Base-by-base conservation (phyloP, 2,113 vertebrate genomes). In the Archocentrus centrarchus region DNA sequence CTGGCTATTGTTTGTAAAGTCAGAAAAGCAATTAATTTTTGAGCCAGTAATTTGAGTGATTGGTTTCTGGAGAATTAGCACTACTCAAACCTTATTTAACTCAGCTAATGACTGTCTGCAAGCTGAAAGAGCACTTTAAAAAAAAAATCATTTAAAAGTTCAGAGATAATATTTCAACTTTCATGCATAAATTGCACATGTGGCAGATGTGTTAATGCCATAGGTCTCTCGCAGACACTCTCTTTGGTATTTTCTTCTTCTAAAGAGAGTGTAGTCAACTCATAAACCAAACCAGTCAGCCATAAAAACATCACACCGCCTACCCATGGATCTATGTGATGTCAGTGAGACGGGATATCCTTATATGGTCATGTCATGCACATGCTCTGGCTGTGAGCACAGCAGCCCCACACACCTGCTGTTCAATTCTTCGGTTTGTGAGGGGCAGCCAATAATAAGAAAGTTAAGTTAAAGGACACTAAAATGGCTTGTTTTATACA, bases 11-110 rank as follows among this genome's bases (percentile, higher is more conserved):
- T 90, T 88, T 82, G 59, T 4, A 1, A n/a, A 86, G 82, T 88
- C 53, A 77, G 63, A 62, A 83, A 73, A 77, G 6, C 73, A 47
- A 88, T 85, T 70, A 82, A 87, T 76, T 79, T 84, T 77, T 83
- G 32, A 73, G 68, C 13, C 79, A 79, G 80, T 83, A 70, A 68
- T 81, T 66, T 61, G 24, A 60, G 50, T 27, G 83, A 88, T 83
- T 93, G 75, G 64, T 86, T 73, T 88, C 58, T 76, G 73, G 82
- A 86, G 80, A 90, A 89, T 91, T 85, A 87, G 75, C 70, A 41
- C 59, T 27, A 86, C 81, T 87, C 27, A 35, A 80, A 75, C 32
- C 41, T 62, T 59, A 75, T 87, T 87, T 63, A 88, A 89, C 75
- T 68, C 20, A 53, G 80, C 70, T 87, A 88, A 91, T 84, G 85